A percentile compares a stretch with the other conserved stretches of the same genome.
phyloP scores from a whole-genome alignment of 2,113 vertebrate species.

The Limanda limanda region DNA sequence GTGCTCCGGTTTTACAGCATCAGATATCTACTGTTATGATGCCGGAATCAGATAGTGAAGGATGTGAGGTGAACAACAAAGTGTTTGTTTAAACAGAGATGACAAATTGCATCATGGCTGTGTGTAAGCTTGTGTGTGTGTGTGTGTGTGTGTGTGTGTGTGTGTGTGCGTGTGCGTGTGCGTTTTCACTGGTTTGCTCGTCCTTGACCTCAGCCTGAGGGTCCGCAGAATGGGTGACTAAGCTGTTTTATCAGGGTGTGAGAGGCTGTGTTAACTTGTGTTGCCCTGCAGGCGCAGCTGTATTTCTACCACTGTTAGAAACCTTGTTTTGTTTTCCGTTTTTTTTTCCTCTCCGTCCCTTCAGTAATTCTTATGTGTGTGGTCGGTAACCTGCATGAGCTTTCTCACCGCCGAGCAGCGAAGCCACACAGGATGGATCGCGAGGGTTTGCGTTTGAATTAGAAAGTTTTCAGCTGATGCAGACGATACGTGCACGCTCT shows the following conservation, averaged over 20 bases:
- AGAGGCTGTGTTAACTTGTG: conserved; percentile 23
- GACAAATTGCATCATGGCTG: background rate
- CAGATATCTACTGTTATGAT: no score
- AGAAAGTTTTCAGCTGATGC: conserved; percentile 32
- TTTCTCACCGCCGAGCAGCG: conserved; percentile 13
- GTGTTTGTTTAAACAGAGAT: no score
- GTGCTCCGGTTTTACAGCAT: no score
- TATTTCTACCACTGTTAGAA: conserved; percentile 34
- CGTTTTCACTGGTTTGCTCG: conserved; percentile 26
- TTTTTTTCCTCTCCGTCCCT: background rate
- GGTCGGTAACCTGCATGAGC: conserved; percentile 4
- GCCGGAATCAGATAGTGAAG: no score
- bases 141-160: conserved; percentile 13
- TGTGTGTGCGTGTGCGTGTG: conserved; percentile 18
- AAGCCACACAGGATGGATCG: conserved; percentile 19
- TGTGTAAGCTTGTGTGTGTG: conserved; percentile 8
- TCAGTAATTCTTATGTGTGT: conserved; percentile 25
- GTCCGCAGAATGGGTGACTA: conserved; percentile 40
- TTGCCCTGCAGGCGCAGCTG: conserved; percentile 3
- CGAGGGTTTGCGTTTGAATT: background rate
- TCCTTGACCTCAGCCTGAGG: conserved; percentile 58
- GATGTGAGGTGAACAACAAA: no score
- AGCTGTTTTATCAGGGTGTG: conserved; percentile 40
- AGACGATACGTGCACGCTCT: background rate
- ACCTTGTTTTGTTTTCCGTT: conserved; percentile 15